Evolutionary conservation across 2,888 invertebrate species (phyloP), one percentile per base, ranked within the genome.

Genomic region (Drosophila antonietae): DNA sequence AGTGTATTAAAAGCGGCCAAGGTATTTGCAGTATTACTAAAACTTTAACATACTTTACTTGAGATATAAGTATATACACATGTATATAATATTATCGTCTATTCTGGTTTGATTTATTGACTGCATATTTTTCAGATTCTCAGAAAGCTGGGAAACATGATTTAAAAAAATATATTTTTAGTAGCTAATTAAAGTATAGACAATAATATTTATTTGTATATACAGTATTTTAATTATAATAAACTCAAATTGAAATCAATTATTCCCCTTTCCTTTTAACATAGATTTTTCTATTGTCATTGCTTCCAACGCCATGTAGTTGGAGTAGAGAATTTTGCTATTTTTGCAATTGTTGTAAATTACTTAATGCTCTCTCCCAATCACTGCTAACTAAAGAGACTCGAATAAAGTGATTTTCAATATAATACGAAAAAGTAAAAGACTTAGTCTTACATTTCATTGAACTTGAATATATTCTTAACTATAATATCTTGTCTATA

Each of bases 1-100:
- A 35, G 35, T 49, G 10, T 18, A 31, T 46, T 20, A 8, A 52
- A 52, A 35, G 8, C 20, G 53, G 55, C 41, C 55, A 55, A 55
- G 55, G 55, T 41, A 41, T 55, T 39, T 23, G 20, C 9, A 5
- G 2, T n/a, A 37, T 20, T 23, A 20, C 23, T n/a, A 5, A 53
- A 14, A 28, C 8, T 52, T 9, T 20, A 35, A 3, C 18, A 14
- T 18, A 35, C 5, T 33, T n/a, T 12, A 12, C 33, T 35, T 51
- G 7, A 20, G 20, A 6, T 47, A n/a, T 31, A 31, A 6, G 10
- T 52, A 52, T 35, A 20, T 20, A 52, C 12, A 14, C 14, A 18
- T 51, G 12, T 51, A 18, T 3, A 6, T 33, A 51, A 3, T 51
- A 52, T 18, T 1, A 10, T 6, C 12, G 51, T 3, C 35, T 20